Conservation (phyloP, 2,888 invertebrate species). For the Drosophila eohydei region DNA sequence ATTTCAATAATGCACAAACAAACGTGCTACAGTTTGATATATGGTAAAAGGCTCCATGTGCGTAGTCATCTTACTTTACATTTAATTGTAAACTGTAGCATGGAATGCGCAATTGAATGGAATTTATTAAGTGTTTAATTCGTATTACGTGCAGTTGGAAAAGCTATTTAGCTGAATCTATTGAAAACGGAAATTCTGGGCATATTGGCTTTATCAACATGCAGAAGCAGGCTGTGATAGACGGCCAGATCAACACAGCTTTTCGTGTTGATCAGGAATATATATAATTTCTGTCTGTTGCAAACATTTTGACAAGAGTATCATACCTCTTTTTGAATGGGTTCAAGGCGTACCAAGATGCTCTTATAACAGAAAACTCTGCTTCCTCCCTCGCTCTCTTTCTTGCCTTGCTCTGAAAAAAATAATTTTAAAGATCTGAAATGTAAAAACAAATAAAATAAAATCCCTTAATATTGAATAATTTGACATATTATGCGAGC, state of each 20-base stretch:
- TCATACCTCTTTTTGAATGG: too few species aligned
- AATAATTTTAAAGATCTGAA: neutral
- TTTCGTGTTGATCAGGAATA: neutral
- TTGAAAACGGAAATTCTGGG: neutral
- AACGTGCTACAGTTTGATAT: neutral
- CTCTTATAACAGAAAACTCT: too few species aligned
- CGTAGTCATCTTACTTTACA: neutral
- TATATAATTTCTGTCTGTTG: neutral
- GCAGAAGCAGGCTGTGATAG: neutral
- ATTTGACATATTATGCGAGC: conserved; percentile 5
- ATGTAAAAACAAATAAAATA: neutral
- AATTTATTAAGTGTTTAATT: neutral
- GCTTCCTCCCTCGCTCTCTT: neutral
- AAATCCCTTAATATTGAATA: conserved; percentile 7
- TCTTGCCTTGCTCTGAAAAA: neutral
- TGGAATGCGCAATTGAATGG: neutral
- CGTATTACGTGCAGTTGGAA: neutral
- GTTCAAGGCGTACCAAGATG: too few species aligned
- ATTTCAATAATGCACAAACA: conserved; percentile 38
- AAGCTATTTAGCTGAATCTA: neutral
- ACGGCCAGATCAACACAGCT: too few species aligned
- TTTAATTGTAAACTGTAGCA: neutral
- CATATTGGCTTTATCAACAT: neutral
- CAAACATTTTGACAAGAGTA: neutral
- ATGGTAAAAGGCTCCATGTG: neutral